Percentiles rank a stretch among this genome's conserved stretches.
These are phyloP conservation scores for Eucidaris tribuloides DNA, from an alignment of 35 echinoderm and acorn worm species.

Conservation along the genomic window DNA sequence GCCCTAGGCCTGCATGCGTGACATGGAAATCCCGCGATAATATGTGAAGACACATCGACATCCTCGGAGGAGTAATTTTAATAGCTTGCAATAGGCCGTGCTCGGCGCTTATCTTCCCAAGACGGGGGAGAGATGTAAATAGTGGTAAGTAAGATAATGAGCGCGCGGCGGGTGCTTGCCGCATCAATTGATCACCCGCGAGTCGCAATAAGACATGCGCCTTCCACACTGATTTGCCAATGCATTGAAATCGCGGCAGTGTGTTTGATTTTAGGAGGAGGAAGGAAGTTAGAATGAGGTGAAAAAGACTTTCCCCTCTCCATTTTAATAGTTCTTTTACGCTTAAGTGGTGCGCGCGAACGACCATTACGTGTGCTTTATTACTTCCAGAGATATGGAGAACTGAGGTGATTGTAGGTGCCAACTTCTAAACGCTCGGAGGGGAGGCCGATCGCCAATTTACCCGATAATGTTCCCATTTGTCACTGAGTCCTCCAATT, in stretches of 20 bases:
- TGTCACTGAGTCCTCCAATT: constrained; percentile 32
- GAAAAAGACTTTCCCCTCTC: constrained; percentile 1
- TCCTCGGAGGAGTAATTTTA: constrained; percentile 13
- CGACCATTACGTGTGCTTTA: background rate
- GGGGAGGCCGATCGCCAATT: background rate
- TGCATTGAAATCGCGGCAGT: constrained; percentile 3
- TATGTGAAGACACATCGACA: constrained; percentile 30
- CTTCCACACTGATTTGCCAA: constrained; percentile 1
- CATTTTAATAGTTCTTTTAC: background rate
- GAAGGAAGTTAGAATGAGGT: constrained; percentile 24
- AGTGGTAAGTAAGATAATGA: constrained; percentile 36
- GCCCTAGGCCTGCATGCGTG: constrained; percentile 4
- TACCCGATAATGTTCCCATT: constrained; percentile 10
- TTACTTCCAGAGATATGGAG: background rate
- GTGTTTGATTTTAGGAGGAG: constrained; percentile 16
- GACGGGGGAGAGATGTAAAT: constrained; percentile 16
- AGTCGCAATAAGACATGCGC: constrained; percentile 7
- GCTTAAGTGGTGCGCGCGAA: constrained; percentile 23
- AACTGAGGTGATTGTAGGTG: background rate
- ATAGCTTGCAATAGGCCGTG: constrained; percentile 21
- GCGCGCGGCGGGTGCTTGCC: background rate
- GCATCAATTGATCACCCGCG: constrained; percentile 5
- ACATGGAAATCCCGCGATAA: constrained; percentile 6
- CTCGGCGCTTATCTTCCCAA: background rate
- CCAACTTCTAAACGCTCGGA: constrained; percentile 16